A percentile compares a stretch with the other conserved stretches of the same genome.
Evolutionary conservation across 1,140 invertebrate genomes (phyloP).

Genomic region (Drosophila obscura): DNA sequence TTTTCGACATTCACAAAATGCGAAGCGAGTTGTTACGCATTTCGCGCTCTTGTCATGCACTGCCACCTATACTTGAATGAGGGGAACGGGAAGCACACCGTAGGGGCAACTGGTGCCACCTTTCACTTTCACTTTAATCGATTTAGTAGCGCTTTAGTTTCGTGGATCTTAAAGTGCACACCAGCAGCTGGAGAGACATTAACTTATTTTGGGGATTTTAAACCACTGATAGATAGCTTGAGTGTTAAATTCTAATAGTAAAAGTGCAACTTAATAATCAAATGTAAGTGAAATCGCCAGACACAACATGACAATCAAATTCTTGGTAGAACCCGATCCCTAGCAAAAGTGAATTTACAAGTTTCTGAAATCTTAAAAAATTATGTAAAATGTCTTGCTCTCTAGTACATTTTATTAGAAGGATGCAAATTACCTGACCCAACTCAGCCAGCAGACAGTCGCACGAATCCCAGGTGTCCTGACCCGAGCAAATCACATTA

Average conservation of each 20-base stretch:
- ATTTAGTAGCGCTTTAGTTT: conserved; percentile 19
- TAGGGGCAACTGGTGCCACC: not conserved
- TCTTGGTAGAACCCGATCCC: not conserved
- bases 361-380: not conserved
- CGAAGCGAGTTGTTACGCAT: conserved; percentile 46
- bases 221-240: too few relatives aligned
- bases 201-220: not conserved
- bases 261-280: too few relatives aligned
- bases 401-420: conserved; percentile 1
- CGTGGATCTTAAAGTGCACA: too few relatives aligned
- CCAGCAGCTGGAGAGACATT: conserved; percentile 2
- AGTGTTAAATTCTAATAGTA: too few relatives aligned
- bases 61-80: conserved; percentile 16
- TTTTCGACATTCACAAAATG: conserved; percentile 45
- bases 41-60: conserved; percentile 52
- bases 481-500: conserved; percentile 23
- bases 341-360: not conserved
- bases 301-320: conserved; percentile 4
- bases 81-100: not conserved
- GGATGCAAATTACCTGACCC: conserved; percentile 12
- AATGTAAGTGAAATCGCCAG: too few relatives aligned
- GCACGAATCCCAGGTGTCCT: conserved; percentile 18
- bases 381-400: conserved; percentile 15
- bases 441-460: conserved; percentile 11
- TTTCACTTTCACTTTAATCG: conserved; percentile 15